Conservation (phyloP, 2,113 vertebrate species). For the Charadrius vociferus region DNA sequence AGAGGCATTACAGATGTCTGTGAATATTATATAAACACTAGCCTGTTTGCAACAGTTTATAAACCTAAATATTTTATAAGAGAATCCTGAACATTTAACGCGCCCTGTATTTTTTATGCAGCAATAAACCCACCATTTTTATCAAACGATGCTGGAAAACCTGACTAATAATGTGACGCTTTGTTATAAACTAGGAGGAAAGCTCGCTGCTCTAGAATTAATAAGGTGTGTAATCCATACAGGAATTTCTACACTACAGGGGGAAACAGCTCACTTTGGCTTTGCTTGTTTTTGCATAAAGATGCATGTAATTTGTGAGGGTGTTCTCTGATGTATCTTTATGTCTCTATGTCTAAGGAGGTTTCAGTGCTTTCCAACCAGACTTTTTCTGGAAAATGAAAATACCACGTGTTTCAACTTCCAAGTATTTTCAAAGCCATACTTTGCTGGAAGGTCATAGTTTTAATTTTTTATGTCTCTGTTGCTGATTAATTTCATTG, state of each 20-base stretch:
- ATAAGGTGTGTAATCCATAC: neutral
- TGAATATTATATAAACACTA: constrained; percentile 67
- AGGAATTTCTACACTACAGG: neutral
- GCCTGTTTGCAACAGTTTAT: constrained; percentile 67
- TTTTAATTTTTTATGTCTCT: neutral
- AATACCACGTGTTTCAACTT: neutral
- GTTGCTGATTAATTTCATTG: neutral
- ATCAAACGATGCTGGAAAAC: constrained; percentile 36
- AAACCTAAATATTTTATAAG: constrained; percentile 73
- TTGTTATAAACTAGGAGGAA: constrained; percentile 14
- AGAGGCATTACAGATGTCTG: constrained; percentile 65
- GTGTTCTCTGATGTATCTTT: neutral
- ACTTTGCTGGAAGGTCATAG: neutral
- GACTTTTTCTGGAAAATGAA: neutral
- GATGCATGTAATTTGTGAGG: neutral
- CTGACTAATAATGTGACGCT: constrained; percentile 28
- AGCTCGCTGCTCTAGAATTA: constrained; percentile 33
- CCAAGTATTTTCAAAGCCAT: neutral
- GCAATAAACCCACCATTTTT: constrained; percentile 53
- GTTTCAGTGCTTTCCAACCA: neutral
- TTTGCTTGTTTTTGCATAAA: constrained; percentile 3
- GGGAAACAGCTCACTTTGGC: neutral
- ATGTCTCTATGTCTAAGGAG: neutral
- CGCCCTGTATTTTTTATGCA: constrained; percentile 46
- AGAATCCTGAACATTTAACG: constrained; percentile 67